Evolutionary conservation across 2,113 vertebrate species (phyloP).

Genomic region (Xenopus laevis): DNA sequence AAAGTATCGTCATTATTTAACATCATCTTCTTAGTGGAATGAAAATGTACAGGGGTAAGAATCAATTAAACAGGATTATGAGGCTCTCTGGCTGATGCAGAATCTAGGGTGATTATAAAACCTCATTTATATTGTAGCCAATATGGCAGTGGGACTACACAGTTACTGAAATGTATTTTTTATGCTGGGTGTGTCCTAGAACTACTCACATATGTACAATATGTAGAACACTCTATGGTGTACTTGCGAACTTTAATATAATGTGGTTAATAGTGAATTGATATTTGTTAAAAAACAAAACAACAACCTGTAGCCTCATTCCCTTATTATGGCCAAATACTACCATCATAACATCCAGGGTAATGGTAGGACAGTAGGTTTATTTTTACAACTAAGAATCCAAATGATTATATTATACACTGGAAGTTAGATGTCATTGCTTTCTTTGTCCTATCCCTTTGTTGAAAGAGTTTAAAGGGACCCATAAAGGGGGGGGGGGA

Average conservation of each 20-base stretch:
- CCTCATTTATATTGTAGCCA: neutral
- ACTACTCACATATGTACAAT: neutral
- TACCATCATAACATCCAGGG: neutral
- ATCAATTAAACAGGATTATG: no score
- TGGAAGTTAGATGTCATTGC: neutral
- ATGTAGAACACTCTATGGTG: neutral
- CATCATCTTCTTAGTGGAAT: no score
- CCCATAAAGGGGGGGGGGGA: neutral
- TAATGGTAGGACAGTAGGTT: neutral
- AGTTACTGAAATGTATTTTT: neutral
- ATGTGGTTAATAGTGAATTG: neutral
- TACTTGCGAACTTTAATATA: neutral
- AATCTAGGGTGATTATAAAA: neutral
- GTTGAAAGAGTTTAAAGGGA: neutral
- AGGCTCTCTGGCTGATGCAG: neutral
- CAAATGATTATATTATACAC: neutral
- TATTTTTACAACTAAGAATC: neutral
- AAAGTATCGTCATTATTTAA: no score
- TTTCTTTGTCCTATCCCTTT: neutral
- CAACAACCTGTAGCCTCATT: neutral
- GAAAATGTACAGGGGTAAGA: no score
- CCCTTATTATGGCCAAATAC: neutral
- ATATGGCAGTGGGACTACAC: slow-evolving; percentile 15
- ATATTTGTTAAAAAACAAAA: neutral
- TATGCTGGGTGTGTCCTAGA: slow-evolving; percentile 8